Base-by-base conservation (phyloP, 2,797 vertebrate genomes). In the Centroberyx gerrardi region DNA sequence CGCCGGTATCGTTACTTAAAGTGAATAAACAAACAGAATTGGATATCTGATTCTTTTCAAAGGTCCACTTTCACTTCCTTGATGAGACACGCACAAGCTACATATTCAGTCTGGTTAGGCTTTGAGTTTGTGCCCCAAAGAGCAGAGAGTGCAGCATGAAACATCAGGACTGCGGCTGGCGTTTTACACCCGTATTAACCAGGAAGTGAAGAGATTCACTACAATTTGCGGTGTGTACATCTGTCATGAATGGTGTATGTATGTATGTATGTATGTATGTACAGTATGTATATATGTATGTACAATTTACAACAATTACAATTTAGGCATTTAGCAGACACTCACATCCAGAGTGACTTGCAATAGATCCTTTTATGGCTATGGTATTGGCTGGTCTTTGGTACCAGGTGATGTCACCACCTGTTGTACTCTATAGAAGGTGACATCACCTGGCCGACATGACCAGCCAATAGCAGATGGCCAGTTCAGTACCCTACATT, bases 11-110 rank as follows among this genome's bases (percentile, higher is more conserved):
- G 76, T 90, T 81, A 85, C 64, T 78, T 77, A 42, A 81, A 78
- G 53, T 36, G 33, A 86, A 85, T 74, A 76, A 84, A 83, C 81
- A 87, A 78, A 62, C 80, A 66, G 72, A 64, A 33, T 12, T 12
- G 33, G 60, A 71, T 53, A 70, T 82, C 6, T 55, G 65, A 44
- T 65, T 81, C 65, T 68, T 73, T 66, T 59, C 9, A 68, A 69
- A 74, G 44, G 70, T 68, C 71, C 33, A 49, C 72, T 72, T 74
- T 82, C 2, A 31, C 56, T 69, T 84, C n/a, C 70, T 68, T 74
- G 70, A 87, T 83, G 40, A 74, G 69, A 65, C 3, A 46, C 27
- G 44, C 31, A n/a, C 5, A 38, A 22, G 64, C 49, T 29, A 76
- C 51, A 72, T 40, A 51, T 49, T 58, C 27, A 78, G 81, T 81